These are phyloP conservation scores for Ianthella basta DNA, from an alignment of 37 sponge, comb jelly and placozoan genomes.

Conservation along the genomic window DNA sequence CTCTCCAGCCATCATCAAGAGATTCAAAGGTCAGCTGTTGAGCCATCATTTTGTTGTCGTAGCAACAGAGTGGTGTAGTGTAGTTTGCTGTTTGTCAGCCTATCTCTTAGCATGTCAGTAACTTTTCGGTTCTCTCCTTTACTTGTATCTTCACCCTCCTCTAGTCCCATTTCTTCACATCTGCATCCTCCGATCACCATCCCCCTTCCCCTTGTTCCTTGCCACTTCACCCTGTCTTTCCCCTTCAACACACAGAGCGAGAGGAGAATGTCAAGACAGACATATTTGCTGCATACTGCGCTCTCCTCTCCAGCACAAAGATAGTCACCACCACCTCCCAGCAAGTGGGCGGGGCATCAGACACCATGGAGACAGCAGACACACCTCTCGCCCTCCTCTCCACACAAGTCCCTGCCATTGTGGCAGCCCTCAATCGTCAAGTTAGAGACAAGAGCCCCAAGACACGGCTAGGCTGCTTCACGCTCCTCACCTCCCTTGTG, in stretches of 20 bases:
- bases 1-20: slow-evolving; percentile 86
- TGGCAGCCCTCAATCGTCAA: slow-evolving; percentile 85
- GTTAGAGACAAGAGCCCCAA: slow-evolving; percentile 91
- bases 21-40: slow-evolving; percentile 87
- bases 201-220: no score
- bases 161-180: no score
- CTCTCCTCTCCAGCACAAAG: slow-evolving; percentile 74
- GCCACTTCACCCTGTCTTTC: no score
- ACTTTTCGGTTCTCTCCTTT: no score
- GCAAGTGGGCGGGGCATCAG: slow-evolving; percentile 16
- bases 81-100: background rate
- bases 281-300: slow-evolving; percentile 92
- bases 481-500: slow-evolving; percentile 85
- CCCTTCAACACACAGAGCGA: slow-evolving; percentile 61
- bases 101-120: no score
- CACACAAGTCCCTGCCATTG: slow-evolving; percentile 79
- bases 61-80: no score
- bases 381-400: slow-evolving; percentile 66
- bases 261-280: slow-evolving; percentile 96
- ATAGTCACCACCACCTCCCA: slow-evolving; percentile 17
- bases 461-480: slow-evolving; percentile 94
- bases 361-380: slow-evolving; percentile 63
- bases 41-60: no score
- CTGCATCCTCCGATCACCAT: no score
- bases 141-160: no score